Evolutionary conservation across 2,888 invertebrate species (phyloP), one percentile per base, ranked within the genome.

Genomic region (Drosophila yooni): DNA sequence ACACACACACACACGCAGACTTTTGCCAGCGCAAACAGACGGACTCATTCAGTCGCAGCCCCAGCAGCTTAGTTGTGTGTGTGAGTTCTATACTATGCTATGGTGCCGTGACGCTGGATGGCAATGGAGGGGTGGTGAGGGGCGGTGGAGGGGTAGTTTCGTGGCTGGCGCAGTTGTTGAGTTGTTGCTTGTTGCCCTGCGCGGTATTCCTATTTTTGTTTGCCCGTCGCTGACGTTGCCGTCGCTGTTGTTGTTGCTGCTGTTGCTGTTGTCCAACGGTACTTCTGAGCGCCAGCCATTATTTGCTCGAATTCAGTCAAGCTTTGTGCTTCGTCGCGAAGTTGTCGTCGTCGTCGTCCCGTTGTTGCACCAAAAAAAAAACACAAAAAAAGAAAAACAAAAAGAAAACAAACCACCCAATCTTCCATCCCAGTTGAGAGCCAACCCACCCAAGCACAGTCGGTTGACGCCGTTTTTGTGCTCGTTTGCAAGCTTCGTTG

Each of bases 301-400:
- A 83, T 82, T 83, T 83, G 87, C 83, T 86, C 74, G 78, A 83
- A 85, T 88, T 87, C 87, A 87, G 89, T 87, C 90, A 87, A 90
- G 90, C 87, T 87, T 87, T 89, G 90, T 86, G 83, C 87, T 79
- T 88, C 89, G 88, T 88, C 88, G 90, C 88, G 88, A 85, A 88
- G 90, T 89, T 88, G 69, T 85, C 54, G 66, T 38, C 48, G 64
- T 60, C 61, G 58, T 60, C 72, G 75, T 81, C 67, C 70, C 70
- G 70, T 78, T 72, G 64, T 78, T 77, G 77, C 84, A 79, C 68
- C 68, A 65, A 65, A 70, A 79, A 77, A 36, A 52, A 43, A 43
- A 50, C 33, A 29, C 4, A 15, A 29, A 34, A 13, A 1, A 63
- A 34, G 40, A 62, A 40, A 43, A 15, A 36, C 34, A 18, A 18